Conservation (phyloP, 2,797 vertebrate species). For the Botia almorhae region DNA sequence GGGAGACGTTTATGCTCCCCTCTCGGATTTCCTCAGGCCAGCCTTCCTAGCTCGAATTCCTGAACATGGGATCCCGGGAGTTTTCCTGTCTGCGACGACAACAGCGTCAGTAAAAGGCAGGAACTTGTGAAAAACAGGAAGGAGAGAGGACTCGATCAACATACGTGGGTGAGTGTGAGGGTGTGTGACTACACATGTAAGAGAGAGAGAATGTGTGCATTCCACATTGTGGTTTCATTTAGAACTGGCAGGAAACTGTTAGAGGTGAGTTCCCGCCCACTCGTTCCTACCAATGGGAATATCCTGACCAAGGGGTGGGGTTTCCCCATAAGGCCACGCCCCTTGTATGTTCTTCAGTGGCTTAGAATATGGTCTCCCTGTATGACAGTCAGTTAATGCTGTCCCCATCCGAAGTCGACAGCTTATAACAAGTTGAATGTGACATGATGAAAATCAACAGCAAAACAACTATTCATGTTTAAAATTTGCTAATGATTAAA, state of each 20-base stretch:
- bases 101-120: constrained; percentile 59
- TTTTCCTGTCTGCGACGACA: constrained; percentile 53
- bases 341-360: constrained; percentile 61
- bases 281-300: constrained; percentile 64
- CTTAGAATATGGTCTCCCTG: constrained; percentile 68
- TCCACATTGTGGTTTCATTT: constrained; percentile 77
- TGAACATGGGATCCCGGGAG: constrained; percentile 19
- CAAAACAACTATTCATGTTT: too few relatives aligned
- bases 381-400: constrained; percentile 48
- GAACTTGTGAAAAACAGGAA: constrained; percentile 65
- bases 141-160: constrained; percentile 69
- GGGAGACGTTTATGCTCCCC: neutral
- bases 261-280: constrained; percentile 67
- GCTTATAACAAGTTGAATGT: neutral
- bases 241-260: constrained; percentile 69
- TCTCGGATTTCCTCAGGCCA: neutral
- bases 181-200: constrained; percentile 46
- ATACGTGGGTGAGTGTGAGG: constrained; percentile 58
- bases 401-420: constrained; percentile 54
- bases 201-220: constrained; percentile 64
- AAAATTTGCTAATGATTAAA: too few relatives aligned
- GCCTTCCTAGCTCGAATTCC: constrained; percentile 18
- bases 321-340: constrained; percentile 56
- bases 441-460: too few relatives aligned
- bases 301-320: constrained; percentile 62